phyloP scores from a whole-genome alignment of 2,888 invertebrate genomes.

The Encarsia formosa region DNA sequence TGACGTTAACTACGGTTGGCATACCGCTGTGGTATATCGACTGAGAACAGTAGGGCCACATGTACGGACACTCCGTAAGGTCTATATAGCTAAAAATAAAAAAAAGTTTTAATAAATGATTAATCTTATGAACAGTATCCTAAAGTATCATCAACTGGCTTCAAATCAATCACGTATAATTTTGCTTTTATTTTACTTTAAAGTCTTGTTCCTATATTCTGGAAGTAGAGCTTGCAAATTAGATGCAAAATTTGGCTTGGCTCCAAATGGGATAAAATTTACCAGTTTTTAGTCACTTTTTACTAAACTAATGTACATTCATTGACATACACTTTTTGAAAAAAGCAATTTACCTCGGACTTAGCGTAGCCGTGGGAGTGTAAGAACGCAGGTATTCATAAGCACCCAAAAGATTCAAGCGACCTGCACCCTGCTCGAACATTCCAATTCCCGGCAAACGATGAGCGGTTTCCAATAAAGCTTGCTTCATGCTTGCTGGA shows the following conservation, averaged over 20 bases:
- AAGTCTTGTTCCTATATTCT: too few species aligned
- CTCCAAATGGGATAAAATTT: too few species aligned
- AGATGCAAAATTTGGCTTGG: too few species aligned
- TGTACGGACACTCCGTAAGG: conserved; percentile 91
- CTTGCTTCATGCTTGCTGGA: conserved; percentile 94
- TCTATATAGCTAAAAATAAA: conserved; percentile 79
- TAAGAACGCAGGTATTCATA: conserved; percentile 64
- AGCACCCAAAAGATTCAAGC: conserved; percentile 84
- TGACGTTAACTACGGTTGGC: conserved; percentile 88
- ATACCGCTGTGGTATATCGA: conserved; percentile 83
- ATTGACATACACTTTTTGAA: not conserved
- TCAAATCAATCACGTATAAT: too few species aligned
- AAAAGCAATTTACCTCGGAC: conserved; percentile 45
- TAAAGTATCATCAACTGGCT: too few species aligned
- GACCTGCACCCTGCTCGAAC: conserved; percentile 97
- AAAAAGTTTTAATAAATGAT: too few species aligned
- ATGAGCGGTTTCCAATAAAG: conserved; percentile 84
- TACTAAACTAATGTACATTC: too few species aligned
- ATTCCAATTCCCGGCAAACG: conserved; percentile 83
- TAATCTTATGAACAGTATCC: not conserved
- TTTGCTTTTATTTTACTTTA: too few species aligned
- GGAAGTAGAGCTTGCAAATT: too few species aligned
- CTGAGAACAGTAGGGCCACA: conserved; percentile 99
- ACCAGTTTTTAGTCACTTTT: too few species aligned
- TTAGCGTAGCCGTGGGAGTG: conserved; percentile 57